phyloP scores from a whole-genome alignment of 2,113 vertebrate genomes.

The Naja naja region DNA sequence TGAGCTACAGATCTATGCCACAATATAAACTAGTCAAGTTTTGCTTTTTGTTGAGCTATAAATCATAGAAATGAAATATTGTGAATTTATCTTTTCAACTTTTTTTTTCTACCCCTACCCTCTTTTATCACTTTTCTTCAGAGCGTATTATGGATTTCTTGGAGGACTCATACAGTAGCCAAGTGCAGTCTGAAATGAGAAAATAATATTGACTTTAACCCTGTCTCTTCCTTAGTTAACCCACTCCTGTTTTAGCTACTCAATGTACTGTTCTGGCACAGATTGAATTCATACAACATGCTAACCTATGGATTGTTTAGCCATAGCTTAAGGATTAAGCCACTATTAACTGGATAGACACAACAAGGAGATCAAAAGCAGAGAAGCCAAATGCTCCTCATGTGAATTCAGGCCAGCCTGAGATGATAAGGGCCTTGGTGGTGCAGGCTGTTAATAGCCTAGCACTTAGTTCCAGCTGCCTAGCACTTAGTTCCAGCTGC shows the following conservation, averaged over 20 bases:
- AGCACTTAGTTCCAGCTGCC: too few relatives aligned
- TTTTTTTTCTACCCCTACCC: neutral
- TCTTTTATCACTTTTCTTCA: neutral
- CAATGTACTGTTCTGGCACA: neutral
- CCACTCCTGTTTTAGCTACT: neutral
- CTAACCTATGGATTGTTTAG: neutral
- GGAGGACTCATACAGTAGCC: neutral
- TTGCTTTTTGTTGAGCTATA: constrained; percentile 12
- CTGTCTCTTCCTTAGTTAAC: neutral
- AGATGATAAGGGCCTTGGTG: too few relatives aligned
- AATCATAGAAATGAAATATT: constrained; percentile 23
- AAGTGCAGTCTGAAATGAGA: neutral
- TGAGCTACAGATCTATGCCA: neutral
- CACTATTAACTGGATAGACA: neutral
- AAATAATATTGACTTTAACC: neutral
- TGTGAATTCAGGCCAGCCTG: neutral
- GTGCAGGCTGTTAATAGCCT: too few relatives aligned
- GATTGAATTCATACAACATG: neutral
- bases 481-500: too few relatives aligned
- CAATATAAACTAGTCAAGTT: neutral
- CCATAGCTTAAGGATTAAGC: neutral
- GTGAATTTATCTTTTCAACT: neutral
- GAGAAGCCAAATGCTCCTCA: neutral
- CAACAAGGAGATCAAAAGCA: neutral
- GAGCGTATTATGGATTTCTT: constrained; percentile 7